Conservation (phyloP, 2,113 vertebrate species). For the Bostrychus sinensis region DNA sequence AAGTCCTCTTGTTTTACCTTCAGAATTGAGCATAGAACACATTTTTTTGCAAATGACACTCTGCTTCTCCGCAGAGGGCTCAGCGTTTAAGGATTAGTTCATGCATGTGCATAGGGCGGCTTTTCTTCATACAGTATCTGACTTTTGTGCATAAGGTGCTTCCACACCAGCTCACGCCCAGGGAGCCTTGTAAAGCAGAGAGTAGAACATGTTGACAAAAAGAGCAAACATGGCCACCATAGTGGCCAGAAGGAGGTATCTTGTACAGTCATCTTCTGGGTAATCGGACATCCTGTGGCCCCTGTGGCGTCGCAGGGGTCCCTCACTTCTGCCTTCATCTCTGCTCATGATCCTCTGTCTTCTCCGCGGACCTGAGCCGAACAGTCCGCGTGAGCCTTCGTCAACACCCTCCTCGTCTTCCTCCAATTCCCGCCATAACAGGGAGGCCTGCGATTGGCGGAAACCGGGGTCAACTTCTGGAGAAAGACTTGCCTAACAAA, state of each 20-base stretch:
- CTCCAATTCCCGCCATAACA: conserved; percentile 99
- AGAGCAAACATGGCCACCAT: conserved; percentile 89
- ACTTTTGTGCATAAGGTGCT: neutral
- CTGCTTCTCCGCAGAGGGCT: neutral
- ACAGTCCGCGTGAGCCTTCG: conserved; percentile 68
- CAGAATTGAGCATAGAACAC: neutral
- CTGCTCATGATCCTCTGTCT: conserved; percentile 59
- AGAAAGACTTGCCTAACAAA: conserved; percentile 69
- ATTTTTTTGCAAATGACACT: neutral
- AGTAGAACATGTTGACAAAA: conserved; percentile 90
- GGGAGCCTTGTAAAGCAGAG: conserved; percentile 83
- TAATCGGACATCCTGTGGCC: conserved; percentile 76
- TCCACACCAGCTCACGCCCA: conserved; percentile 76
- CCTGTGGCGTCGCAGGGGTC: conserved; percentile 34
- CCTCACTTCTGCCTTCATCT: conserved; percentile 53
- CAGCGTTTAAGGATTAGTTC: neutral
- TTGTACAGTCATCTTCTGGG: conserved; percentile 87
- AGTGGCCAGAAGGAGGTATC: conserved; percentile 92
- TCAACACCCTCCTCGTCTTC: conserved; percentile 87
- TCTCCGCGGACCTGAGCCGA: conserved; percentile 71
- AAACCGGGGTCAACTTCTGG: conserved; percentile 95
- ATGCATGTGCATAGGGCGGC: too few species aligned
- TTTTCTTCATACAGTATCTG: too few species aligned
- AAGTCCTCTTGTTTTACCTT: neutral
- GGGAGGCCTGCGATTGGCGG: conserved; percentile 98